phyloP scores from a whole-genome alignment of 2,888 invertebrate genomes.

The Caenorhabditis virilis region DNA sequence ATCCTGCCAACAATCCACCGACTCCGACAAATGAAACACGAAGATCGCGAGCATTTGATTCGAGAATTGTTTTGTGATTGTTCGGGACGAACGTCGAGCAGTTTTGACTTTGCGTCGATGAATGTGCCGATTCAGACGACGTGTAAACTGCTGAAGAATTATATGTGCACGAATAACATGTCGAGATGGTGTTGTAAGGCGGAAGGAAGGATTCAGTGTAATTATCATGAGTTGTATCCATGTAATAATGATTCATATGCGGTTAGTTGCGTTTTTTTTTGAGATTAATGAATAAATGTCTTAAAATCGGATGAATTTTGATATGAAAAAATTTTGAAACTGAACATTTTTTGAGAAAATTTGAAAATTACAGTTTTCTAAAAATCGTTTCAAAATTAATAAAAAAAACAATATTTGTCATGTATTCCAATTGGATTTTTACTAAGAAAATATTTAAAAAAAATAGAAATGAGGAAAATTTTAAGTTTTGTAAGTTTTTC shows the following conservation, averaged over 20 bases:
- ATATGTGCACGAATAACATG: slow-evolving; percentile 38
- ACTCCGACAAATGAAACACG: slow-evolving; percentile 10
- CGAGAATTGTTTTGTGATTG: slow-evolving; percentile 28
- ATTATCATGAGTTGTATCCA: slow-evolving; percentile 32
- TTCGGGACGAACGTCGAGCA: slow-evolving; percentile 2
- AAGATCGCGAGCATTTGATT: slow-evolving; percentile 13
- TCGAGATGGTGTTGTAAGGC: slow-evolving; percentile 34
- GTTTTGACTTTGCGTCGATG: slow-evolving; percentile 15
- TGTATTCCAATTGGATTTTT: too few species aligned
- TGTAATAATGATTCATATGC: slow-evolving; percentile 25
- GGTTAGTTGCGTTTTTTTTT: slow-evolving; percentile 3
- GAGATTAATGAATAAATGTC: too few species aligned
- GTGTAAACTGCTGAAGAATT: slow-evolving; percentile 32
- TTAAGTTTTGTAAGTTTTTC: too few species aligned
- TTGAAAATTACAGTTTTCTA: too few species aligned
- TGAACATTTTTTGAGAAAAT: too few species aligned
- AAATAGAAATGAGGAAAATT: too few species aligned
- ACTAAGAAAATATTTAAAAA: too few species aligned
- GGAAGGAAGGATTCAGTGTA: slow-evolving; percentile 13
- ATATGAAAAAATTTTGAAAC: neutral
- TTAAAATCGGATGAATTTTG: too few species aligned
- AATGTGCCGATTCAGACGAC: slow-evolving; percentile 5
- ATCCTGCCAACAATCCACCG: slow-evolving; percentile 40
- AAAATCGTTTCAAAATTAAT: too few species aligned
- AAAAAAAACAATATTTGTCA: too few species aligned